These are phyloP conservation scores for Pachymerium ferrugineum DNA, from an alignment of 2,888 invertebrate genomes.

Conservation along the genomic window DNA sequence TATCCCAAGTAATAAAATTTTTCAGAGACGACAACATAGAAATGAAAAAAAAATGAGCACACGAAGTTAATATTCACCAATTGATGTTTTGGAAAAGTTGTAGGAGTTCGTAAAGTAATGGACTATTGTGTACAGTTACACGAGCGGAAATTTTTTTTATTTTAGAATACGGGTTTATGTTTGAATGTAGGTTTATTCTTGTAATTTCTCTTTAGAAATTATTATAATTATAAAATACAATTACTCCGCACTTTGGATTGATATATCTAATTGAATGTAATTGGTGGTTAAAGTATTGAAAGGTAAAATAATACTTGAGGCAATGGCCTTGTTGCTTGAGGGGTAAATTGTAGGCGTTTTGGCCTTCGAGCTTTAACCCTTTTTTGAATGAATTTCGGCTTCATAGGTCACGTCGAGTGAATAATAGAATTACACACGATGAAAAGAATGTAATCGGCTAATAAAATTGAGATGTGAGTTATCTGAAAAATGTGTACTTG, in stretches of 20 bases:
- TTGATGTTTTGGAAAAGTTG: neutral
- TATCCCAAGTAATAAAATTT: no score
- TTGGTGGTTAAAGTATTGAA: neutral
- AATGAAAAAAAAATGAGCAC: neutral
- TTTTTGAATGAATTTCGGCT: neutral
- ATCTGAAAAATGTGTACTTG: no score
- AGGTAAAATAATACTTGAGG: neutral
- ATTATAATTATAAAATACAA: neutral
- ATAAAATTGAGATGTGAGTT: no score
- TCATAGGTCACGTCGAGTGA: neutral
- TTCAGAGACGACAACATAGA: no score
- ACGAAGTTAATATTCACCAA: neutral
- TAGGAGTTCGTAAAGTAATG: neutral
- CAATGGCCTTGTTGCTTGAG: neutral
- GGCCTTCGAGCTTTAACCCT: constrained; percentile 21
- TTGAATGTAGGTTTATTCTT: no score
- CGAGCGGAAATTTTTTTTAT: neutral
- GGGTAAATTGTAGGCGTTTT: neutral
- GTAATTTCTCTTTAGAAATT: neutral
- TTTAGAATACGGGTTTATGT: no score
- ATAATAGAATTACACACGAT: neutral
- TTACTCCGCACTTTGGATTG: neutral
- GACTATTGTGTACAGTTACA: neutral
- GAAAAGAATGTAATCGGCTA: neutral
- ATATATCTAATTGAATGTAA: neutral